phyloP scores from a whole-genome alignment of 2,113 vertebrate genomes.

The Eclectus roratus region DNA sequence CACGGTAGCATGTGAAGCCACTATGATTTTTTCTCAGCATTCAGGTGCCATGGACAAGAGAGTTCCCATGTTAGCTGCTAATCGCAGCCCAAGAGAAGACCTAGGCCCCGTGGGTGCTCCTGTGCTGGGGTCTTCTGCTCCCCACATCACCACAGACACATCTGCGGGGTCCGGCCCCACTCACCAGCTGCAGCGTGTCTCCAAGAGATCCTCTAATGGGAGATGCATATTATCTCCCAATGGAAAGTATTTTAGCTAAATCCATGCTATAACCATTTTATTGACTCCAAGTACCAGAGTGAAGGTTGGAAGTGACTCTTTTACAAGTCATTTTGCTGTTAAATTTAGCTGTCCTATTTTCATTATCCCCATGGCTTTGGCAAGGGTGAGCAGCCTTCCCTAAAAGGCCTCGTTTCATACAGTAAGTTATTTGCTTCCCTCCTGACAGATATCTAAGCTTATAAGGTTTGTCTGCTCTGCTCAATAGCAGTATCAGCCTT shows the following conservation, averaged over 20 bases:
- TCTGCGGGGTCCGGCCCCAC: accelerated
- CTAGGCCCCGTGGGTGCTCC: background rate
- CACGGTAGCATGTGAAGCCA: background rate
- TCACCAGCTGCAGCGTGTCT: accelerated
- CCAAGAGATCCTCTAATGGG: background rate
- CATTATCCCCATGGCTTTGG: slow-evolving; percentile 65
- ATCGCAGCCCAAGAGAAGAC: background rate
- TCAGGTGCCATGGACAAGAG: background rate
- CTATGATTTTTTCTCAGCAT: background rate
- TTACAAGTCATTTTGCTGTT: slow-evolving; percentile 68
- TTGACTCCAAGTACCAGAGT: slow-evolving; percentile 42
- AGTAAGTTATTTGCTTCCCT: slow-evolving; percentile 59
- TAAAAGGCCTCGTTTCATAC: slow-evolving; percentile 69
- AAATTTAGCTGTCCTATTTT: slow-evolving; percentile 72
- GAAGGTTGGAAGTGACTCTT: slow-evolving; percentile 53
- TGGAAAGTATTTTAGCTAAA: slow-evolving; percentile 57
- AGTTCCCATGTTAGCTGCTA: background rate
- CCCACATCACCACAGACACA: accelerated
- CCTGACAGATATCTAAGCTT: slow-evolving; percentile 70
- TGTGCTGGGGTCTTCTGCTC: background rate
- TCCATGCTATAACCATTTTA: slow-evolving; percentile 53
- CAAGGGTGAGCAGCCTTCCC: slow-evolving; percentile 62
- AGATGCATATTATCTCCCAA: background rate
- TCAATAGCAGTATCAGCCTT: slow-evolving; percentile 59
- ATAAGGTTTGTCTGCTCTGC: slow-evolving; percentile 56